Conservation (phyloP, 2,888 invertebrate genomes). For the Lathronympha strigana region DNA sequence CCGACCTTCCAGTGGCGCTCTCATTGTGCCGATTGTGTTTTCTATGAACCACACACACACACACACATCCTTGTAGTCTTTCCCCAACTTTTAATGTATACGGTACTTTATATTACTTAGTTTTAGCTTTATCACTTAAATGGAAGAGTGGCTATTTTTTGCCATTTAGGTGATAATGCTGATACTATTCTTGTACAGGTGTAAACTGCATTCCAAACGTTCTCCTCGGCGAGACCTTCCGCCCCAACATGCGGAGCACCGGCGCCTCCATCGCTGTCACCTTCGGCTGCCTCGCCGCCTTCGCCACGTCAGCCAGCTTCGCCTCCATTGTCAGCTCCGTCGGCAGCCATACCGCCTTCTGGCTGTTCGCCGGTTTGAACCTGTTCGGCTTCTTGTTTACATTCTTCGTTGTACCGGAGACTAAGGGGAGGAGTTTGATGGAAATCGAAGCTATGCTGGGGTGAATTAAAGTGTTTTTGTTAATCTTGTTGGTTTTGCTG, state of each 20-base stretch:
- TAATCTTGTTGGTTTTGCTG: too few species aligned
- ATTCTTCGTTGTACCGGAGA: slow-evolving; percentile 54
- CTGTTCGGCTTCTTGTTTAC: slow-evolving; percentile 49
- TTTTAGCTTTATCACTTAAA: too few species aligned
- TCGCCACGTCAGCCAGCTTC: slow-evolving; percentile 50
- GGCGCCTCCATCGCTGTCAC: slow-evolving; percentile 51
- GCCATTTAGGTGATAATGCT: too few species aligned
- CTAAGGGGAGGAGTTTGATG: slow-evolving; percentile 53
- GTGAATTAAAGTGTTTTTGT: too few species aligned
- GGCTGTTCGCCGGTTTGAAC: slow-evolving; percentile 49
- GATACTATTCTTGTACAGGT: too few species aligned
- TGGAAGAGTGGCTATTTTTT: too few species aligned
- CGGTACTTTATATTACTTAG: too few species aligned
- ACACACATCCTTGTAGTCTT: too few species aligned
- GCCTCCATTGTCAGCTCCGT: slow-evolving; percentile 47
- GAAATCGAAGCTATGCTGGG: slow-evolving; percentile 55
- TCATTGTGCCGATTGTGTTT: too few species aligned
- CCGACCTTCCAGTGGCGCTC: too few species aligned
- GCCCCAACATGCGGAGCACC: slow-evolving; percentile 52
- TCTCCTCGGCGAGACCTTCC: slow-evolving; percentile 57
- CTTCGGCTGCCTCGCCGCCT: slow-evolving; percentile 50
- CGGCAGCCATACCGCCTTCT: slow-evolving; percentile 51
- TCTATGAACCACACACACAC: too few species aligned
- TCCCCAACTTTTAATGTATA: too few species aligned
- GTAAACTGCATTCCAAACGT: slow-evolving; percentile 55